Percentiles rank a stretch among this genome's conserved stretches.
Evolutionary conservation across 2,797 vertebrate species (phyloP).

Genomic region (Catharus ustulatus): DNA sequence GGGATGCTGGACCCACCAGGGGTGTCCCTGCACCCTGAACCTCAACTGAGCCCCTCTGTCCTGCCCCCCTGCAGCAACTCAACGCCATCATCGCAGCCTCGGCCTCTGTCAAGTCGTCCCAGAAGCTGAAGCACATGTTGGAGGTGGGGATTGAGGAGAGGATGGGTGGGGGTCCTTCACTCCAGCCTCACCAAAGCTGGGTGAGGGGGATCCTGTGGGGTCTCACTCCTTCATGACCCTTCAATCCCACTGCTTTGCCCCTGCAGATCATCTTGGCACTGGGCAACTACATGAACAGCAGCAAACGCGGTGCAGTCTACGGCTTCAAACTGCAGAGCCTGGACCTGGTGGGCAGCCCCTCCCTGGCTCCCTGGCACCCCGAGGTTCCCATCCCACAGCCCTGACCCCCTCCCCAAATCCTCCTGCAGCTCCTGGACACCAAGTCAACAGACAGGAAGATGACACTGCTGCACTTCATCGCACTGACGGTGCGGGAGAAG

Average conservation of each 20-base stretch:
- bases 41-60: not conserved
- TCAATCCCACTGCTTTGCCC: not conserved
- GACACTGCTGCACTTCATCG: slow-evolving; percentile 95
- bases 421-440: slow-evolving; percentile 90
- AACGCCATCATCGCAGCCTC: slow-evolving; percentile 84
- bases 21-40: accelerated
- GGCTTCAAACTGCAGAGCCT: slow-evolving; percentile 97
- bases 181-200: accelerated
- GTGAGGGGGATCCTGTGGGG: not conserved
- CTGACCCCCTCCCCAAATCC: not conserved
- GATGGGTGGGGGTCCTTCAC: not conserved
- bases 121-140: slow-evolving; percentile 92
- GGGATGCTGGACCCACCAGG: accelerated
- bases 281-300: slow-evolving; percentile 99
- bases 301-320: slow-evolving; percentile 94
- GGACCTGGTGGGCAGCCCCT: slow-evolving; percentile 85
- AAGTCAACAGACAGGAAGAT: slow-evolving; percentile 97
- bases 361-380: accelerated
- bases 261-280: slow-evolving; percentile 91
- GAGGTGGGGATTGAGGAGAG: slow-evolving; percentile 77
- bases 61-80: slow-evolving; percentile 81
- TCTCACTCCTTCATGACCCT: not conserved
- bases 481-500: slow-evolving; percentile 93
- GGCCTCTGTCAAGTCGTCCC: slow-evolving; percentile 91
- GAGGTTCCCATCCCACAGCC: not conserved